These are phyloP conservation scores for Hydrophis major DNA, from an alignment of 2,797 vertebrate genomes.

Conservation along the genomic window DNA sequence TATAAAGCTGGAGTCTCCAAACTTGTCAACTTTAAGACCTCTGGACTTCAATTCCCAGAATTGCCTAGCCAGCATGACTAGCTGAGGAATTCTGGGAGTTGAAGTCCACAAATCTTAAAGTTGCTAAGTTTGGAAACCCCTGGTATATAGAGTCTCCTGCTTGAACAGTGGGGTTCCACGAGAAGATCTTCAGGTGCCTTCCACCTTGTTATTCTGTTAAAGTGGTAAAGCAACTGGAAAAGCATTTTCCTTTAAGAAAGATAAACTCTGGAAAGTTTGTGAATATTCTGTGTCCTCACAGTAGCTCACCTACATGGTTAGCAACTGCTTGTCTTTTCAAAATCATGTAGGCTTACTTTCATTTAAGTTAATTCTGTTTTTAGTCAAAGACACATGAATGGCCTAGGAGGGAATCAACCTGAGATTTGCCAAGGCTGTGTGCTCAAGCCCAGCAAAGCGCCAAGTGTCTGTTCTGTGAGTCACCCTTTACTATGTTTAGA, in stretches of 20 bases:
- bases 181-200: background rate
- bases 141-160: no score
- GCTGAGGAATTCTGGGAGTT: no score
- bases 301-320: background rate
- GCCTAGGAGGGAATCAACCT: background rate
- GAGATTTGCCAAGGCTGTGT: background rate
- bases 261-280: background rate
- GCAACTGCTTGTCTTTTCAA: background rate
- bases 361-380: background rate
- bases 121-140: no score
- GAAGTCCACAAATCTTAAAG: no score
- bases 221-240: background rate
- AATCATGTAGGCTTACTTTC: background rate
- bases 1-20: background rate
- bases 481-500: conserved; percentile 57
- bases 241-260: background rate
- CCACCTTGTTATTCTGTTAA: background rate
- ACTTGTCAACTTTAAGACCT: no score
- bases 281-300: background rate
- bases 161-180: no score
- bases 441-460: background rate
- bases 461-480: conserved; percentile 39
- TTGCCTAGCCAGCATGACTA: no score
- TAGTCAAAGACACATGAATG: background rate
- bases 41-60: no score